Percentiles rank a stretch among this genome's conserved stretches.
Evolutionary conservation across 2,113 vertebrate genomes (phyloP).

Genomic region (Argyrosomus japonicus): DNA sequence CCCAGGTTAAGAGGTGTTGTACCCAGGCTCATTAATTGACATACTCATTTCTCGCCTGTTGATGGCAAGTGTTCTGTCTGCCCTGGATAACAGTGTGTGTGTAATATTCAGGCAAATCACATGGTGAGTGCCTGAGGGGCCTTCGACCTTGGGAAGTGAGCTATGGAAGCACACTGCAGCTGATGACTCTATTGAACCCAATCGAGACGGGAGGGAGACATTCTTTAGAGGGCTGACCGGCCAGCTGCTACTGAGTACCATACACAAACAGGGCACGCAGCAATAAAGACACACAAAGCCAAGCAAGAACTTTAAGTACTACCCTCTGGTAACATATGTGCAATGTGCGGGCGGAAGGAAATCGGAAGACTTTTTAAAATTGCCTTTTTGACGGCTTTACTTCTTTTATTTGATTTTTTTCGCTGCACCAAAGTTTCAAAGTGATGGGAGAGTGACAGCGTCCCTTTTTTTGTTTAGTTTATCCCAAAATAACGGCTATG

Average conservation of each 20-base stretch:
- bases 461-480: not conserved
- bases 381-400: constrained; percentile 21
- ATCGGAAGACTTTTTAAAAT: constrained; percentile 16
- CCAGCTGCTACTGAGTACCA: constrained; percentile 38
- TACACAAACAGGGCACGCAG: constrained; percentile 21
- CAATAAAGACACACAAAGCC: constrained; percentile 34
- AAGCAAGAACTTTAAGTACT: constrained; percentile 29
- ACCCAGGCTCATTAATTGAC: not conserved
- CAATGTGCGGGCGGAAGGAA: constrained; percentile 17
- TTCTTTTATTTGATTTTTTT: constrained; percentile 12
- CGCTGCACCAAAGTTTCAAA: not conserved
- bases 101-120: constrained; percentile 19
- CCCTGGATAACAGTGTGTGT: constrained; percentile 26
- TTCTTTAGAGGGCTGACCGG: constrained; percentile 10
- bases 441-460: constrained; percentile 9
- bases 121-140: constrained; percentile 29
- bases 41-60: not conserved
- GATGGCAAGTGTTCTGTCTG: not conserved
- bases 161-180: not conserved
- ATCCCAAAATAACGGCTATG: constrained; percentile 3
- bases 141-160: constrained; percentile 22
- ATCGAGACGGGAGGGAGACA: constrained; percentile 22
- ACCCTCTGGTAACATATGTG: constrained; percentile 19
- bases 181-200: constrained; percentile 45
- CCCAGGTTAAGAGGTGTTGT: not conserved